Evolutionary conservation across 2,888 invertebrate genomes (phyloP), one percentile per base, ranked within the genome.

Genomic region (Anthophora plumipes): DNA sequence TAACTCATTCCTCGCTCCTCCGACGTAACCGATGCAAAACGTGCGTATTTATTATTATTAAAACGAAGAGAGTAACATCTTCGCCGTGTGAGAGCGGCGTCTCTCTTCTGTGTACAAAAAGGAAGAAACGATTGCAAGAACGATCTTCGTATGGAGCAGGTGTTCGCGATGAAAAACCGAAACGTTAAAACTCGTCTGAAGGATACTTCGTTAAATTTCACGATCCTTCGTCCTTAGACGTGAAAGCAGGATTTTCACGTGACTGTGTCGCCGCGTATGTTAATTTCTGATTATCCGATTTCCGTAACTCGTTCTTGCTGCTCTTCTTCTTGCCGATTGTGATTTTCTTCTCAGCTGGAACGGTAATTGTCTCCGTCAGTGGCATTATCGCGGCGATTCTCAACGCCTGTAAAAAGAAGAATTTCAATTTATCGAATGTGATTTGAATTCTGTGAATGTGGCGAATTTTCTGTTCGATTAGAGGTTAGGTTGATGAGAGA

Each of bases 381-480:
- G 89, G 89, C 88, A 91, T 88, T 46, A 89, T 89, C 22, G 84
- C 86, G 8, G 90, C 90, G 64, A 89, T 83, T 61, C 90, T 88
- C 46, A 82, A 72, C 25, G 90, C 90, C 91, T 92, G 85, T 79
- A 31, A 31, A 31, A 91, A 86, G 59, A 84, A 83, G 77, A 73
- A 85, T 31, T 31, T 31, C 31, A 31, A 31, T 31, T 31, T 4
- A 4, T 31, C 31, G 4, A 31, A 7, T 31, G 6, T 1, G n/a
- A n/a, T n/a, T n/a, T n/a, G n/a, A n/a, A n/a, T n/a, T n/a, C n/a
- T n/a, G n/a, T n/a, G 4, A 31, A 7, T 31, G 6, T 1, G 25
- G 8, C n/a, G 50, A 50, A 7, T 50, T 31, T 17, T 6, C 6
- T 8, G 7, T 5, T 22, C 54, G 17, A 54, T 54, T n/a, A 31